A percentile compares a stretch with the other conserved stretches of the same genome.
Evolutionary conservation across 2,113 vertebrate genomes (phyloP).

Genomic region (Antechinus stuartii): DNA sequence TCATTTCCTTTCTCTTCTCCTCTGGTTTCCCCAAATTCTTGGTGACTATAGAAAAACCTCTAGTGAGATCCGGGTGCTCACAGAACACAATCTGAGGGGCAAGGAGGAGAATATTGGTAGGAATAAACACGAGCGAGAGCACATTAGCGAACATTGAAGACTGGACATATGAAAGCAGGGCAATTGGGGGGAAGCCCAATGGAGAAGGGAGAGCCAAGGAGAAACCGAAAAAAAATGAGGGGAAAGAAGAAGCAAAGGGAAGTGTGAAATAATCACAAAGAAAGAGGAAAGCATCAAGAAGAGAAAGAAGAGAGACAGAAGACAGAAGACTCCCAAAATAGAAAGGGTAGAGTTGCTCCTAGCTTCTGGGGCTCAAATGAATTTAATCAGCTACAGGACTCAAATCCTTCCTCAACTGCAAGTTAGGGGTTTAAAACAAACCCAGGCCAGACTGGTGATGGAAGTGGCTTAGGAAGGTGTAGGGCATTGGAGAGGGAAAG

Average conservation of each 20-base stretch:
- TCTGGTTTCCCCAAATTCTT: not conserved
- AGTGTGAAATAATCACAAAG: too few species aligned
- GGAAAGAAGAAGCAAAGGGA: too few species aligned
- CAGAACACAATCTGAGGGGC: not conserved
- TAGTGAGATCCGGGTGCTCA: not conserved
- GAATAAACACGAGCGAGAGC: not conserved
- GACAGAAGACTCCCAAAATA: not conserved
- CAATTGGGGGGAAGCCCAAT: not conserved
- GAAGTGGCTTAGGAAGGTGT: not conserved
- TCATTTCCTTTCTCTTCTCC: not conserved
- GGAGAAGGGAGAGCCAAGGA: not conserved
- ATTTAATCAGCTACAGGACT: not conserved
- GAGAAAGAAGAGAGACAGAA: not conserved
- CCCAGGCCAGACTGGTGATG: not conserved
- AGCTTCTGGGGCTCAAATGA: not conserved
- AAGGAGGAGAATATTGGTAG: not conserved
- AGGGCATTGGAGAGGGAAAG: not conserved
- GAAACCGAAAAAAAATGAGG: too few species aligned
- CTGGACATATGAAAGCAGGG: not conserved
- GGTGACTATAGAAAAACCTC: not conserved
- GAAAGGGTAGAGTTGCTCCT: not conserved
- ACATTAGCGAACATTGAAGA: not conserved
- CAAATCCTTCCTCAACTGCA: not conserved
- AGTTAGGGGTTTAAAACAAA: not conserved
- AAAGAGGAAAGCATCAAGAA: not conserved